phyloP scores from a whole-genome alignment of 2,888 invertebrate species.

The Scelioninae gen. 1 region DNA sequence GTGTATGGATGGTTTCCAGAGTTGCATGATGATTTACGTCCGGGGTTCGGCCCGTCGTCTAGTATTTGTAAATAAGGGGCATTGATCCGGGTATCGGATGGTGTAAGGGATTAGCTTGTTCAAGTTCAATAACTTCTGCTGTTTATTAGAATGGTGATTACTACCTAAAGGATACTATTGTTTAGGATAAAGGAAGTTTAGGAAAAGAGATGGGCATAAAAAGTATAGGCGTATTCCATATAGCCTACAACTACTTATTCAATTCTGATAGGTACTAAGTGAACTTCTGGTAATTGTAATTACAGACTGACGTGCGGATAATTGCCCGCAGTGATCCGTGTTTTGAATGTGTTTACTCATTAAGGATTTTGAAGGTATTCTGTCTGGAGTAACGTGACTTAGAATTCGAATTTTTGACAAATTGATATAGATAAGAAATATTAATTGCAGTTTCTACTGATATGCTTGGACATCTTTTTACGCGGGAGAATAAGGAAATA shows the following conservation, averaged over 20 bases:
- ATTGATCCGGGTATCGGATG: constrained; percentile 56
- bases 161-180: constrained; percentile 6
- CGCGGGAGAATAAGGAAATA: neutral
- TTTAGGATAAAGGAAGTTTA: neutral
- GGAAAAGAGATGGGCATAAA: constrained; percentile 1
- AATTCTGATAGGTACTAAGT: neutral
- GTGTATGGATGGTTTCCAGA: constrained; percentile 15
- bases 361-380: neutral
- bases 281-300: neutral
- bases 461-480: neutral
- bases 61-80: constrained; percentile 65
- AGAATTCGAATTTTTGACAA: neutral
- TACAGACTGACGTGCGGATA: constrained; percentile 1
- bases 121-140: constrained; percentile 29
- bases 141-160: neutral
- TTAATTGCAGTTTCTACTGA: neutral
- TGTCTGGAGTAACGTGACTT: neutral
- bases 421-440: too few species aligned
- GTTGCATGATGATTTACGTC: constrained; percentile 32
- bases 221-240: constrained; percentile 9
- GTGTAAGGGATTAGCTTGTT: constrained; percentile 39
- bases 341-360: neutral
- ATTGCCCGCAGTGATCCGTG: constrained; percentile 1
- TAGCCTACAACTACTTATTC: constrained; percentile 1
- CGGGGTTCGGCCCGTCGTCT: constrained; percentile 38